Base-by-base conservation (phyloP, 1,140 invertebrate species). In the Papilio dardanus region DNA sequence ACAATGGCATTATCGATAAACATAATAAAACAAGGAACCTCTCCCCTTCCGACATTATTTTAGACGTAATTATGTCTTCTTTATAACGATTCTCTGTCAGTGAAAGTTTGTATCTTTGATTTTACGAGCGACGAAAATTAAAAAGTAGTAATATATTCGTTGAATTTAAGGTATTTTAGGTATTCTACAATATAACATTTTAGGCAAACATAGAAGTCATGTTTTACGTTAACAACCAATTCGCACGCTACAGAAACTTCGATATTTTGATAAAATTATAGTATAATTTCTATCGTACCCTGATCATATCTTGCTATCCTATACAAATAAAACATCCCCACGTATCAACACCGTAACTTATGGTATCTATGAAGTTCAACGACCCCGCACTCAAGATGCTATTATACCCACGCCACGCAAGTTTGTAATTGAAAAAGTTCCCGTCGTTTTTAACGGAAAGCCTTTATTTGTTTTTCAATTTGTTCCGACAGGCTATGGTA, bases 351-450 rank as follows among this genome's bases (percentile, higher is more conserved):
- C 46, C 28, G 71, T 73, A 73, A 58, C 28, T 30, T 68, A 50
- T 75, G 62, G 76, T 74, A 74, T 77, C 76, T 74, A 74, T 50
- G 28, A 75, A 78, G 74, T 76, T 78, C 77, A 78, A 14, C 75
- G 71, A 78, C 77, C 77, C 42, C 77, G 69, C 77, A 71, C 71
- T 73, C 77, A 81, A 78, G 77, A 81, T 83, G 81, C 81, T 82
- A 84, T 76, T 82, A 84, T 76, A 82, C 77, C 83, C 80, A 80
- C 80, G 67, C 81, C 86, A 90, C 89, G 85, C 89, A 91, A 91
- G 86, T 91, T 89, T 88, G 88, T 92, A 92, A 92, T 92, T 92
- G 90, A 92, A 92, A 91, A 92, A 92, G 88, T 92, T 92, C 75
- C 81, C 82, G 81, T 86, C 85, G 86, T 88, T 89, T 92, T 92